Conservation (phyloP, 2,888 invertebrate species). For the Lamproptera curius region DNA sequence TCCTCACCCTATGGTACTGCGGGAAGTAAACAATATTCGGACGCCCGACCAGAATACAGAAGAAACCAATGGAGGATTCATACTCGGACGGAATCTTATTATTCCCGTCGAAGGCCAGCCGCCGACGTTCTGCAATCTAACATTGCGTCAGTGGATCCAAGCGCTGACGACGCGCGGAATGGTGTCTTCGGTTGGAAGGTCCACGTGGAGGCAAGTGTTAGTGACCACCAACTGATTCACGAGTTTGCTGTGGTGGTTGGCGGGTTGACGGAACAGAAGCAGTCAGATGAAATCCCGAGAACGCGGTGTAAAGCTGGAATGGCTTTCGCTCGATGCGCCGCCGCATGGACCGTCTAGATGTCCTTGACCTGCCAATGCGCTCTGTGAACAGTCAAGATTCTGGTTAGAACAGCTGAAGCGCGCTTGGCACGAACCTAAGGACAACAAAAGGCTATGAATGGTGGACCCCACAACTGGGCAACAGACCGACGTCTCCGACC, state of each 20-base stretch:
- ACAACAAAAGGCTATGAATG: background rate
- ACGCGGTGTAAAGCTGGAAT: background rate
- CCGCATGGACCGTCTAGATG: background rate
- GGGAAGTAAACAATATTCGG: background rate
- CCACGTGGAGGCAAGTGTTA: background rate
- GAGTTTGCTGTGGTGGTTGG: background rate
- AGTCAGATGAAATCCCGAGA: background rate
- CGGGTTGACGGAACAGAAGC: background rate
- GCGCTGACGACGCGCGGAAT: background rate
- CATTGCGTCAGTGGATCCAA: no score
- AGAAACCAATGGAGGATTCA: background rate
- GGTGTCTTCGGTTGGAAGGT: background rate
- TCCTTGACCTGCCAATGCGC: background rate
- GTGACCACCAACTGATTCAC: background rate
- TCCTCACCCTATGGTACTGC: background rate
- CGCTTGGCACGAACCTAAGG: background rate
- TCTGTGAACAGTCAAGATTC: background rate
- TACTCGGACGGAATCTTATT: background rate
- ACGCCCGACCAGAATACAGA: background rate
- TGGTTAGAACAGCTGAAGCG: background rate
- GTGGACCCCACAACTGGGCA: background rate
- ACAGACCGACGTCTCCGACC: background rate
- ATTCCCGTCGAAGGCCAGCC: background rate
- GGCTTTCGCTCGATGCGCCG: background rate
- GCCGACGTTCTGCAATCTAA: background rate